A percentile compares a stretch with the other conserved stretches of the same genome.
Evolutionary conservation across 2,797 vertebrate species (phyloP).

Genomic region (Falco peregrinus): DNA sequence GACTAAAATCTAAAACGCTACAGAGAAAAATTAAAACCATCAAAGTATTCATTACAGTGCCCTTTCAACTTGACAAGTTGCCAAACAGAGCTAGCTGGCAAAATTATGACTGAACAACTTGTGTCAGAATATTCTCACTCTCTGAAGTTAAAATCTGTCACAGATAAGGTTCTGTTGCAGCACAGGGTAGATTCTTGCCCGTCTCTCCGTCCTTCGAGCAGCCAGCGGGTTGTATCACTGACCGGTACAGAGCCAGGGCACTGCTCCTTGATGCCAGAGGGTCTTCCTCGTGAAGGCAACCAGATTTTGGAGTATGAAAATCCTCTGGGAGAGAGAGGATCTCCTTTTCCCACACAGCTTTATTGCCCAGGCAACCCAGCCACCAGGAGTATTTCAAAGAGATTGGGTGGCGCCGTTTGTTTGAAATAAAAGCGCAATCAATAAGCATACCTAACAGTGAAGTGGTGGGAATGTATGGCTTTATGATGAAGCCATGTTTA

Average conservation of each 20-base stretch:
- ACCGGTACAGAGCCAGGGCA: neutral
- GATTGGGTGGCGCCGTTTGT: neutral
- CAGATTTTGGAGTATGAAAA: neutral
- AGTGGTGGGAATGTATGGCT: neutral
- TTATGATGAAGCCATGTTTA: neutral
- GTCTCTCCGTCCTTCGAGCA: neutral
- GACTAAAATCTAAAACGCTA: neutral
- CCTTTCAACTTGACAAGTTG: neutral
- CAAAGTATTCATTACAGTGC: neutral
- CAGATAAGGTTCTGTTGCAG: neutral
- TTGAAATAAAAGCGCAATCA: neutral
- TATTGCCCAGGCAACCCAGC: conserved; percentile 17
- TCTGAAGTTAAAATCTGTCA: neutral
- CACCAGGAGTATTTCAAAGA: conserved; percentile 1
- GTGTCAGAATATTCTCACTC: neutral
- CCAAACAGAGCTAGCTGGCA: neutral
- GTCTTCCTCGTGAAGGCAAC: neutral
- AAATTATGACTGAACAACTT: neutral
- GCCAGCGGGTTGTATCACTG: neutral
- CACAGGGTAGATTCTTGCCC: neutral
- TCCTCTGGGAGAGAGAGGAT: neutral
- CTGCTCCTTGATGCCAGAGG: neutral
- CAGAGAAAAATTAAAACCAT: neutral
- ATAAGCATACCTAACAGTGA: neutral
- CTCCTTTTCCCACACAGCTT: neutral